Conservation (phyloP, 2,113 vertebrate species). For the Takifugu bimaculatus region DNA sequence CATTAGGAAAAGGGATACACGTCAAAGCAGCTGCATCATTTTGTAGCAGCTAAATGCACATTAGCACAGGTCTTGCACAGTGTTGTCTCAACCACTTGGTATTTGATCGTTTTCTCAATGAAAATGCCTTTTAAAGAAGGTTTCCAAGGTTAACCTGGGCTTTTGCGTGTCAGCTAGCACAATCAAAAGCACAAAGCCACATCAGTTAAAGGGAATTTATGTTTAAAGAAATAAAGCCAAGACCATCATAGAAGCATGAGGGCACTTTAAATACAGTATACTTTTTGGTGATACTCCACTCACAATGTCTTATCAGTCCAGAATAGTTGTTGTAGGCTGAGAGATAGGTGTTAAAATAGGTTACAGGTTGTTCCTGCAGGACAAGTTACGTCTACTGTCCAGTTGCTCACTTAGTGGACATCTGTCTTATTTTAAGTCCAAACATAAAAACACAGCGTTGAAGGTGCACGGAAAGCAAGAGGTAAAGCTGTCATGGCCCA, state of each 20-base stretch:
- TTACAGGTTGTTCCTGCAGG: too few species aligned
- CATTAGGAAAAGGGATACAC: conserved; percentile 34
- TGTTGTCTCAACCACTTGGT: conserved; percentile 59
- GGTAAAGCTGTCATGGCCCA: too few species aligned
- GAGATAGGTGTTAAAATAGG: not conserved
- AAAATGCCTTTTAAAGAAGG: conserved; percentile 26
- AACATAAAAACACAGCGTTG: too few species aligned
- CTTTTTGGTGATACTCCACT: conserved; percentile 22
- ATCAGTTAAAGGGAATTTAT: conserved; percentile 41
- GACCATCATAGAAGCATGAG: conserved; percentile 36
- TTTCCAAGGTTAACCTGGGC: conserved; percentile 5
- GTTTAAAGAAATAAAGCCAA: conserved; percentile 11
- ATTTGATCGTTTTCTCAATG: conserved; percentile 39
- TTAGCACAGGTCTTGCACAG: conserved; percentile 67
- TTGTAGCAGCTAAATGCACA: conserved; percentile 54
- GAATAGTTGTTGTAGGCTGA: conserved; percentile 11
- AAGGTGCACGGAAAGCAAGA: too few species aligned
- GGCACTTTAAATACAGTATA: conserved; percentile 54
- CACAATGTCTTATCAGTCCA: conserved; percentile 1
- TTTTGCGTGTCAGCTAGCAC: conserved; percentile 27
- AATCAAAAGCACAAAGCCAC: conserved; percentile 52
- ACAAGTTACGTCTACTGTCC: too few species aligned
- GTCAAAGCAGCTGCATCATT: conserved; percentile 44
- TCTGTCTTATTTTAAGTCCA: too few species aligned
- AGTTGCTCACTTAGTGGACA: too few species aligned